Base-by-base conservation (phyloP, 2,797 vertebrate genomes). In the Propithecus perrieri region DNA sequence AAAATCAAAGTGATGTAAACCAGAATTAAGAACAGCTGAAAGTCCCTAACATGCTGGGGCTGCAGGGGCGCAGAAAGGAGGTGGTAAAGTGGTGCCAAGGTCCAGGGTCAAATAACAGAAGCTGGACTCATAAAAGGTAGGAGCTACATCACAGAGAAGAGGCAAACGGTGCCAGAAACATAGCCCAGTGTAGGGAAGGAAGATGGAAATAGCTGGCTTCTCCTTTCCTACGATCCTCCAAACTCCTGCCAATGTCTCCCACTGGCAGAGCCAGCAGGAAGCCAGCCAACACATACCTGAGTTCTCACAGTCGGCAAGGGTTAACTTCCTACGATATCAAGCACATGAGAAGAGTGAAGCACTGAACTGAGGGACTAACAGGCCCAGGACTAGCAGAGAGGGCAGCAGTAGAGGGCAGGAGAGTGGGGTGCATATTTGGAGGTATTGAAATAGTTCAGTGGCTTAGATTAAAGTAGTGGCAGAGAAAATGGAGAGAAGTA, bases 401-500 rank as follows among this genome's bases (percentile, higher is more conserved):
- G 38, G n/a, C 46, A 35, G 67, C 30, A 48, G 26, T 20, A 9
- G 7, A 63, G 26, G n/a, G 43, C 28, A n/a, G 63, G 26, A 9
- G 20, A 38, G 41, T 7, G 10, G 12, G 53, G 30, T n/a, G 14
- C 28, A 57, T 80, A 41, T 95, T 71, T 94, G 53, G 55, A 76
- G n/a, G 24, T 55, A 81, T 30, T 78, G 78, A 84, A 85, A 83
- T 84, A 87, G 33, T 80, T 80, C 10, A 33, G 24, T 84, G 59
- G 55, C 84, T 95, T 95, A 95, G 28, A 80, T 72, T 22, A 93
- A 83, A 14, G n/a, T 7, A 63, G 20, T 10, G 1, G 7, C 41
- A 67, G 13, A 87, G 48, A 85, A 94, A 85, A 75, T 55, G 81
- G 9, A 63, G 4, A 65, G 13, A 86, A 96, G 26, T 30, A 79